Conservation (phyloP, 2,797 vertebrate species). For the Staurois parvus region DNA sequence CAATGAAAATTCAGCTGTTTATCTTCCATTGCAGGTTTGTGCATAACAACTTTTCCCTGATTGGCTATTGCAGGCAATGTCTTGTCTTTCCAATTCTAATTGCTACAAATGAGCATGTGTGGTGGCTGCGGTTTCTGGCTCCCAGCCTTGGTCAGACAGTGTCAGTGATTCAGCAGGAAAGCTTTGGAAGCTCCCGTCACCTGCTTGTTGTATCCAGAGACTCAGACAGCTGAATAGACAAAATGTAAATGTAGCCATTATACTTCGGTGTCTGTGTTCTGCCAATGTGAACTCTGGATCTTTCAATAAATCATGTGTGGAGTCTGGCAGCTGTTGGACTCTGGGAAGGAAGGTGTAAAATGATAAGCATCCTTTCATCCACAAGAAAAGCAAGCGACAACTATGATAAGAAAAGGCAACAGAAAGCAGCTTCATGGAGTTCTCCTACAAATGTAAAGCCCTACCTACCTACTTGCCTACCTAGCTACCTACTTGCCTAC, state of each 20-base stretch:
- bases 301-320: conserved; percentile 11
- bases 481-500: too few species aligned
- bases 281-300: conserved; percentile 18
- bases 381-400: too few species aligned
- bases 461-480: too few species aligned
- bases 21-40: too few species aligned
- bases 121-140: conserved; percentile 5
- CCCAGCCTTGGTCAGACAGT: conserved; percentile 29
- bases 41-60: too few species aligned
- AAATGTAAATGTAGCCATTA: conserved; percentile 17
- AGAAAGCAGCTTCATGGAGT: too few species aligned
- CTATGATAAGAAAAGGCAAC: too few species aligned
- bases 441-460: too few species aligned
- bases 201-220: conserved; percentile 10
- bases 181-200: conserved; percentile 3
- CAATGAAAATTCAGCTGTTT: too few species aligned
- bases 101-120: neutral
- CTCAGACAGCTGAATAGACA: conserved; percentile 38
- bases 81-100: too few species aligned
- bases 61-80: too few species aligned
- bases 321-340: neutral
- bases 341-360: conserved; percentile 18
- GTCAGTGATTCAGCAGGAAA: conserved; percentile 45
- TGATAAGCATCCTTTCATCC: neutral
- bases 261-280: conserved; percentile 29